Base-by-base conservation (phyloP, 2,113 vertebrate genomes). In the Bombycilla garrulus region DNA sequence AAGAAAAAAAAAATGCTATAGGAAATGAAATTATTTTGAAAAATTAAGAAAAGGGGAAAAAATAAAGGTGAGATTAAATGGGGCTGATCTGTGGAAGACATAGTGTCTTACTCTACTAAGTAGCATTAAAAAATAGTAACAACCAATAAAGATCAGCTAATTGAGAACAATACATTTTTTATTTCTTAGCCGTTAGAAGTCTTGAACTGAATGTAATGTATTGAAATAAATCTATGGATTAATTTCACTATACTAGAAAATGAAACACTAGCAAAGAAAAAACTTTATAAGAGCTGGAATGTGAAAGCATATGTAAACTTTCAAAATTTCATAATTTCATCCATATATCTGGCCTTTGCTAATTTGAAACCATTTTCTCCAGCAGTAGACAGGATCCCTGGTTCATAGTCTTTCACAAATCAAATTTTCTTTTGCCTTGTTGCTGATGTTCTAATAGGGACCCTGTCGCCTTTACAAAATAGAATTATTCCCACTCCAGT, bases 21-120 rank as follows among this genome's bases (percentile, higher is more conserved):
- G 58, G 69, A 97, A 96, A 88, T 62, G 3, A 95, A 96, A 96
- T 72, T 71, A 93, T 66, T 95, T 88, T 10, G 69, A 94, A 81
- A 88, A 95, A 92, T n/a, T 50, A 67, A 86, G 67, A 40, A 6
- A 26, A 93, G 38, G 21, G 21, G 51, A 81, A 61, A 38, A 95
- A 95, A 86, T 50, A 71, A 84, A 69, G 17, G 24, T 92, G 42
- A 38, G 91, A 93, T 81, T 53, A 94, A 88, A 79, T 6, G 4
- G 24, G 38, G 19, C 44, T 88, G 29, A 84, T 61, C 15, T 33
- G 29, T 54, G 25, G 15, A 65, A 23, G 6, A 36, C 5, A 16
- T 53, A n/a, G 16, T 42, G 15, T 40, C 58, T 90, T 87, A 19
- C 9, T 51, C 38, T 65, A 40, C n/a, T 56, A 78, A 86, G 66